Conservation (phyloP, 2,888 invertebrate species). For the Mycalesis mineus region DNA sequence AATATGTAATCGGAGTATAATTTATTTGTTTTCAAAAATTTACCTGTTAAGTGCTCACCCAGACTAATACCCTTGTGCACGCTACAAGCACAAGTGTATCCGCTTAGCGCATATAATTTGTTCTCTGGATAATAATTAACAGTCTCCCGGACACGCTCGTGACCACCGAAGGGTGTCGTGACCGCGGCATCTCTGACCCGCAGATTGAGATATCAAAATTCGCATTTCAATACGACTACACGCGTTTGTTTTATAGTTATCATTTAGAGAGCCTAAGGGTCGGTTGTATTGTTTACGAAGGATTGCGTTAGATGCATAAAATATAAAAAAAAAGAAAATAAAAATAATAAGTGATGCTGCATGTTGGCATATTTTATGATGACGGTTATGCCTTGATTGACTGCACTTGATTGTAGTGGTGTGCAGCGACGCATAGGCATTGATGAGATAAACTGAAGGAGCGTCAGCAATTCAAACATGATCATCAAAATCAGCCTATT, state of each 20-base stretch:
- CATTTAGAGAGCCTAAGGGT: conserved; percentile 49
- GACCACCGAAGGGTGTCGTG: conserved; percentile 77
- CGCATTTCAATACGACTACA: conserved; percentile 64
- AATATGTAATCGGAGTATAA: no score
- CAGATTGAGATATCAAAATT: conserved; percentile 78
- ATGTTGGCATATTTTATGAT: no score
- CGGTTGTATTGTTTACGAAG: conserved; percentile 33
- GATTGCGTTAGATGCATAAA: conserved; percentile 16
- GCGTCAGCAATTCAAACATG: no score
- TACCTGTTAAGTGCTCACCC: conserved; percentile 27
- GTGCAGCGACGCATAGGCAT: no score
- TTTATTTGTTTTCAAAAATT: no score
- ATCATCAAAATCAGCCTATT: no score
- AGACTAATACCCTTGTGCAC: background rate
- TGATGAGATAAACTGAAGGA: no score
- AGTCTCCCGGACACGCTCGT: conserved; percentile 50
- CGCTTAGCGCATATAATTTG: conserved; percentile 58
- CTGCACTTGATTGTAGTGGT: no score
- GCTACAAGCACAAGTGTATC: conserved; percentile 39
- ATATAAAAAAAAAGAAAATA: background rate
- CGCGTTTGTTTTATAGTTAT: conserved; percentile 64
- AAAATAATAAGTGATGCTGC: no score
- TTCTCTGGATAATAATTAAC: conserved; percentile 55
- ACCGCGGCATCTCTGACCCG: conserved; percentile 73
- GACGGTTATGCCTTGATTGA: no score